phyloP scores from a whole-genome alignment of 1,140 invertebrate genomes.

The Parasteatoda tepidariorum region DNA sequence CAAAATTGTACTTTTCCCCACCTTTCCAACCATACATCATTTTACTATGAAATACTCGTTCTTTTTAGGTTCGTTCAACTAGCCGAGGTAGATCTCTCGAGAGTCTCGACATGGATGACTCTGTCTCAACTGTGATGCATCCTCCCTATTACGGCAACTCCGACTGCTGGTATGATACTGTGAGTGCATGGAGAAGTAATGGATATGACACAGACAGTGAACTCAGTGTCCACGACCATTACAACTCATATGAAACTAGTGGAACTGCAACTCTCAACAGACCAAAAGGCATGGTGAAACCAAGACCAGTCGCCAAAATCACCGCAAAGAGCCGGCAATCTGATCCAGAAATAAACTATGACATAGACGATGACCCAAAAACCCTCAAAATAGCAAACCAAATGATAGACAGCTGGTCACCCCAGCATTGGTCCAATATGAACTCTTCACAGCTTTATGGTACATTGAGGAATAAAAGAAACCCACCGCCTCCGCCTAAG shows the following conservation, averaged over 20 bases:
- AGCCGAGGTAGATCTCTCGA: conserved; percentile 56
- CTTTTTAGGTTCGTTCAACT: conserved; percentile 43
- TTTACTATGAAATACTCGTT: too few relatives aligned
- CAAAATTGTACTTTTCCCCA: too few relatives aligned
- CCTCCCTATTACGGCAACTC: conserved; percentile 54
- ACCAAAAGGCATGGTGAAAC: conserved; percentile 81
- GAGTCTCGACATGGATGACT: conserved; percentile 61
- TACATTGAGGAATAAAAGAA: conserved; percentile 70
- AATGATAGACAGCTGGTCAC: conserved; percentile 45
- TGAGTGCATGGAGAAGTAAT: conserved; percentile 76
- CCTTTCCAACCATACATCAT: too few relatives aligned
- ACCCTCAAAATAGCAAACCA: conserved; percentile 33
- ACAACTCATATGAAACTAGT: conserved; percentile 62
- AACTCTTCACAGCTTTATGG: conserved; percentile 63
- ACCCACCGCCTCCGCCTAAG: conserved; percentile 88
- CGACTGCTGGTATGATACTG: conserved; percentile 59
- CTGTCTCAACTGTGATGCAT: conserved; percentile 57
- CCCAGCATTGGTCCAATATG: conserved; percentile 57
- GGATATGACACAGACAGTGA: conserved; percentile 76
- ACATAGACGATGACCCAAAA: conserved; percentile 52
- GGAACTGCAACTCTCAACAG: conserved; percentile 86
- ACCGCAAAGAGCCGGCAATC: conserved; percentile 60
- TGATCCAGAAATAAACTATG: conserved; percentile 49
- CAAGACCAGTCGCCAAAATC: conserved; percentile 87
- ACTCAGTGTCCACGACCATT: conserved; percentile 55